phyloP scores from a whole-genome alignment of 1,140 invertebrate genomes.

The Theocolax elegans region DNA sequence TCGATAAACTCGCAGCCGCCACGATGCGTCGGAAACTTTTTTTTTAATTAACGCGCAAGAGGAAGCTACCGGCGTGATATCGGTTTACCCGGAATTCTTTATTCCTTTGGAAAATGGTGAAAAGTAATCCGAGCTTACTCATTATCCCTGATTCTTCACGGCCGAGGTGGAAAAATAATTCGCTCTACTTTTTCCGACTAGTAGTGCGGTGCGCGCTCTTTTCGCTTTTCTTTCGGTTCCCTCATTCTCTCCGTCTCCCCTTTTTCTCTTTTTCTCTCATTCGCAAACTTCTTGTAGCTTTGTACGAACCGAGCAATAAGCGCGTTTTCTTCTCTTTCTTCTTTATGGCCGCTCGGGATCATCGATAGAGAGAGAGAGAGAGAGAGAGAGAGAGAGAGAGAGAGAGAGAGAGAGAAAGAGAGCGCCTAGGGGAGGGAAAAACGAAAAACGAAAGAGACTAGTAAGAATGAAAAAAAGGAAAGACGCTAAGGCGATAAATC shows the following conservation, averaged over 20 bases:
- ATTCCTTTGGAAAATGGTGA: neutral
- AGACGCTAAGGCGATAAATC: conserved; percentile 18
- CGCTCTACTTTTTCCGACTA: neutral
- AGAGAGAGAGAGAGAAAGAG: neutral
- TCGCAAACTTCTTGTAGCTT: neutral
- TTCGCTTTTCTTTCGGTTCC: neutral
- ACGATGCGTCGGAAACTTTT: neutral
- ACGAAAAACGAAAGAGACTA: neutral
- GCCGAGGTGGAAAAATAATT: conserved; percentile 11
- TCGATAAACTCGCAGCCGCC: neutral
- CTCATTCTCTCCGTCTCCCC: neutral
- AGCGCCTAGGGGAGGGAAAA: neutral
- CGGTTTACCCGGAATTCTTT: conserved; percentile 1
- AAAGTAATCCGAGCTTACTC: conserved; percentile 16
- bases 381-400: conserved; percentile 1
- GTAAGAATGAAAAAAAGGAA: neutral
- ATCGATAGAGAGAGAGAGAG: neutral
- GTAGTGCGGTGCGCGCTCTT: neutral
- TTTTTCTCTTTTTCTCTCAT: neutral
- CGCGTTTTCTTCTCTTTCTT: conserved; percentile 12
- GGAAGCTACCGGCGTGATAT: neutral
- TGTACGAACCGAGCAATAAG: neutral
- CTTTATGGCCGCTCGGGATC: conserved; percentile 16
- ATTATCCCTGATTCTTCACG: conserved; percentile 5
- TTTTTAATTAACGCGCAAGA: conserved; percentile 2